Evolutionary conservation across 1,140 invertebrate species (phyloP).

Genomic region (Euborellia annulipes): DNA sequence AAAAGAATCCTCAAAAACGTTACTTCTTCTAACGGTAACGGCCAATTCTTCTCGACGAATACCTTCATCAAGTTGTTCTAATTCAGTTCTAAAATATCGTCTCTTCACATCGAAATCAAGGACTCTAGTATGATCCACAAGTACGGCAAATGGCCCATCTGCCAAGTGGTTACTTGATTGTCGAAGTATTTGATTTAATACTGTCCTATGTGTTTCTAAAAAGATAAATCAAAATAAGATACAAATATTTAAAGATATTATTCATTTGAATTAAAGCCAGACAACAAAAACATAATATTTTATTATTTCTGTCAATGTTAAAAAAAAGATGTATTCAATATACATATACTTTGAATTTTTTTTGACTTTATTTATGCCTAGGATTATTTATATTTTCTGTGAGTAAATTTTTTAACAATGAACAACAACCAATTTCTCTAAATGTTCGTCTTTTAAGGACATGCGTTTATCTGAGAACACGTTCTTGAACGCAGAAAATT

Average conservation of each 20-base stretch:
- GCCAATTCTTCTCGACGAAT: conserved; percentile 77
- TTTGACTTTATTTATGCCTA: too few relatives aligned
- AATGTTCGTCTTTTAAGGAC: too few relatives aligned
- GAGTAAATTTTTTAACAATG: too few relatives aligned
- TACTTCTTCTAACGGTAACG: conserved; percentile 69
- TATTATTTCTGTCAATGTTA: neutral
- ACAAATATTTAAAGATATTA: neutral
- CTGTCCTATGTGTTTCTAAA: conserved; percentile 71
- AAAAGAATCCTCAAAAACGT: conserved; percentile 87
- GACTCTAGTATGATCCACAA: conserved; percentile 80
- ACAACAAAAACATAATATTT: neutral
- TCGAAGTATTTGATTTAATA: conserved; percentile 81
- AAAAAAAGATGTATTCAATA: too few relatives aligned
- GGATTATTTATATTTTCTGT: too few relatives aligned
- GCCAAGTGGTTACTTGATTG: conserved; percentile 72
- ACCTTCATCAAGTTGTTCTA: conserved; percentile 65
- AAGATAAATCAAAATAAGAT: conserved; percentile 14
- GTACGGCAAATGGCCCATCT: conserved; percentile 76
- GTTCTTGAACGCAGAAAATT: too few relatives aligned
- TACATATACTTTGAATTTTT: too few relatives aligned
- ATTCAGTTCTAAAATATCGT: conserved; percentile 74
- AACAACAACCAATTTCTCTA: too few relatives aligned
- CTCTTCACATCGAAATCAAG: conserved; percentile 88
- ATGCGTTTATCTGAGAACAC: too few relatives aligned
- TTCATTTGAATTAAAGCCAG: neutral